Evolutionary conservation across 2,888 invertebrate species (phyloP).

Genomic region (Eurois occulta): DNA sequence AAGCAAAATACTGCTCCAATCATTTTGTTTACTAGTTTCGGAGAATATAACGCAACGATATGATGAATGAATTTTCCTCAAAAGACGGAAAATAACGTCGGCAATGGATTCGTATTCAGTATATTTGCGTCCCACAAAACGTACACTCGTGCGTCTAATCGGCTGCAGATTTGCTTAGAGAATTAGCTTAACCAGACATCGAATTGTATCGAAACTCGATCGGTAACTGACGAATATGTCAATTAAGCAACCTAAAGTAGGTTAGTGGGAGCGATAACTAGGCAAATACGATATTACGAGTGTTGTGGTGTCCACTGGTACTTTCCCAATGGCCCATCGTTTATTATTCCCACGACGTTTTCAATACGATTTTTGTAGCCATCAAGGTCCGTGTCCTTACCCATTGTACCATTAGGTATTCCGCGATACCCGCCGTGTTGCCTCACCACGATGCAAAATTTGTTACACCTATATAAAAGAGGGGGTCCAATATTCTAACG

Average conservation of each 20-base stretch:
- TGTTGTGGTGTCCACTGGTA: constrained; percentile 68
- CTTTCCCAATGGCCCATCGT: constrained; percentile 86
- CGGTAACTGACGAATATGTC: constrained; percentile 37
- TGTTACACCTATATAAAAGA: constrained; percentile 90
- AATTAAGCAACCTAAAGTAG: constrained; percentile 55
- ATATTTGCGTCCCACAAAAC: not conserved
- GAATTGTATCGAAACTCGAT: not conserved
- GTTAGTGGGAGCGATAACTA: constrained; percentile 67
- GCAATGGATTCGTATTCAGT: constrained; percentile 21
- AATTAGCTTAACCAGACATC: not conserved
- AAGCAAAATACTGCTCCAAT: not conserved
- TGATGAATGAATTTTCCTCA: constrained; percentile 26
- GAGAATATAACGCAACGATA: not conserved
- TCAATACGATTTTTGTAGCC: constrained; percentile 89
- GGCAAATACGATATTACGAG: constrained; percentile 73
- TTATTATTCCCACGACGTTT: constrained; percentile 88
- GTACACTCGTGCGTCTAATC: constrained; percentile 17
- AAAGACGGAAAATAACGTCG: constrained; percentile 1
- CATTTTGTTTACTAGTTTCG: not conserved
- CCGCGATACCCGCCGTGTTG: constrained; percentile 85
- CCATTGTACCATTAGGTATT: constrained; percentile 89
- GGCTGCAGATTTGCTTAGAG: constrained; percentile 14
- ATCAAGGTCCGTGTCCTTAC: constrained; percentile 89
- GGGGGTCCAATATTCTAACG: constrained; percentile 85
- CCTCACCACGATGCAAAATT: constrained; percentile 89